phyloP scores from a whole-genome alignment of 2,797 vertebrate genomes.

The Cichlasoma orientale region DNA sequence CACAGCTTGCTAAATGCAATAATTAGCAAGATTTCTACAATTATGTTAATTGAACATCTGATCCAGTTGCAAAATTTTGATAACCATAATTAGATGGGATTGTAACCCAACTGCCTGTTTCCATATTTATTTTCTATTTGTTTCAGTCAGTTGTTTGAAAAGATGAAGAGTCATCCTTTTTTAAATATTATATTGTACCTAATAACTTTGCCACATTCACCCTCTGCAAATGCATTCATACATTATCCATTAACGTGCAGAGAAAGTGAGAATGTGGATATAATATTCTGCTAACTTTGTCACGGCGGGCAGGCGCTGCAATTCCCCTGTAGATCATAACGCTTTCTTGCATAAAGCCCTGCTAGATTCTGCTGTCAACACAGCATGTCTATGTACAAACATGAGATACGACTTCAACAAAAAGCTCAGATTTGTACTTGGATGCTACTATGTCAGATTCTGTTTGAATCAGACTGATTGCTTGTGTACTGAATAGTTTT shows the following conservation, averaged over 20 bases:
- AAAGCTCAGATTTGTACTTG: slow-evolving; percentile 38
- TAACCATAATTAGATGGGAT: neutral
- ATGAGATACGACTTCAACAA: slow-evolving; percentile 25
- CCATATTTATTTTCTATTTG: slow-evolving; percentile 1
- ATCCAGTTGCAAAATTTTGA: neutral
- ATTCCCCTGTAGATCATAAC: slow-evolving; percentile 45
- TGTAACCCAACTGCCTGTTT: neutral
- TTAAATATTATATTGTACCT: neutral
- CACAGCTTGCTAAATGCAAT: neutral
- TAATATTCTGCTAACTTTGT: slow-evolving; percentile 32
- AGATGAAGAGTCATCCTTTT: neutral
- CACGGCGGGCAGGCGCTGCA: slow-evolving; percentile 8
- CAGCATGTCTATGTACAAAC: slow-evolving; percentile 52
- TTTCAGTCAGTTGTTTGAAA: neutral
- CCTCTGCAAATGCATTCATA: neutral
- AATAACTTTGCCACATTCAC: neutral
- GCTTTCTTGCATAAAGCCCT: slow-evolving; percentile 37
- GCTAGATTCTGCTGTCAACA: slow-evolving; percentile 54
- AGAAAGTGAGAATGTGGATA: slow-evolving; percentile 23
- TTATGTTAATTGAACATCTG: neutral
- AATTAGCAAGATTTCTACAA: neutral
- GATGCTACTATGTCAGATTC: slow-evolving; percentile 10
- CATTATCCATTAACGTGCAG: neutral
- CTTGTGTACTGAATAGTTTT: slow-evolving; percentile 41
- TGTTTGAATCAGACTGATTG: slow-evolving; percentile 54